Evolutionary conservation across 2,797 vertebrate species (phyloP).

Genomic region (Fistularia tabacaria): DNA sequence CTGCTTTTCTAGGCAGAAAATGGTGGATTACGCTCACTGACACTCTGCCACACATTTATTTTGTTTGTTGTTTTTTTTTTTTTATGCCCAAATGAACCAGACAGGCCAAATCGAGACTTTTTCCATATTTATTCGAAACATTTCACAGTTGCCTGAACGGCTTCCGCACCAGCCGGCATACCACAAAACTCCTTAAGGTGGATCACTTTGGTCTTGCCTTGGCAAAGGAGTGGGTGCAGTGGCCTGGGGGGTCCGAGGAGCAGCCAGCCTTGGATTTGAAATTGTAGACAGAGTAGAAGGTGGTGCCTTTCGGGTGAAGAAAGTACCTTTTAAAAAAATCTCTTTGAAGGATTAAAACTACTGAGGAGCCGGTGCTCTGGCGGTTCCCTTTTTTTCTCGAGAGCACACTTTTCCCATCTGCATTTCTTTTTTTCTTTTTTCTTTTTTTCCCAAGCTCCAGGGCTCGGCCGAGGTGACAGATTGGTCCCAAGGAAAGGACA

Average conservation of each 20-base stretch:
- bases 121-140: slow-evolving; percentile 28
- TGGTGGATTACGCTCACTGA: slow-evolving; percentile 13
- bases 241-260: slow-evolving; percentile 28
- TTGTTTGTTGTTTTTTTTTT: slow-evolving; percentile 7
- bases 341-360: slow-evolving; percentile 15
- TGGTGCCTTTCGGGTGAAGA: too few relatives aligned
- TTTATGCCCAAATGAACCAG: slow-evolving; percentile 16
- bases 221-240: slow-evolving; percentile 19
- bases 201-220: slow-evolving; percentile 40
- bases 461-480: slow-evolving; percentile 44
- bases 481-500: slow-evolving; percentile 46
- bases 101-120: slow-evolving; percentile 9
- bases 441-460: slow-evolving; percentile 17
- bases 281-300: slow-evolving; percentile 10
- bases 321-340: slow-evolving; percentile 17
- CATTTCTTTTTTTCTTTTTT: slow-evolving; percentile 6
- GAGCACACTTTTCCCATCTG: slow-evolving; percentile 33
- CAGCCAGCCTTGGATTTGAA: slow-evolving; percentile 15
- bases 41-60: not conserved
- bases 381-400: not conserved
- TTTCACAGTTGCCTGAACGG: slow-evolving; percentile 24
- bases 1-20: slow-evolving; percentile 13
- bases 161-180: not conserved
- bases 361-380: not conserved
- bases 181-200: slow-evolving; percentile 29